These are phyloP conservation scores for Onychorhynchus coronatus DNA, from an alignment of 2,113 vertebrate species.

Conservation along the genomic window DNA sequence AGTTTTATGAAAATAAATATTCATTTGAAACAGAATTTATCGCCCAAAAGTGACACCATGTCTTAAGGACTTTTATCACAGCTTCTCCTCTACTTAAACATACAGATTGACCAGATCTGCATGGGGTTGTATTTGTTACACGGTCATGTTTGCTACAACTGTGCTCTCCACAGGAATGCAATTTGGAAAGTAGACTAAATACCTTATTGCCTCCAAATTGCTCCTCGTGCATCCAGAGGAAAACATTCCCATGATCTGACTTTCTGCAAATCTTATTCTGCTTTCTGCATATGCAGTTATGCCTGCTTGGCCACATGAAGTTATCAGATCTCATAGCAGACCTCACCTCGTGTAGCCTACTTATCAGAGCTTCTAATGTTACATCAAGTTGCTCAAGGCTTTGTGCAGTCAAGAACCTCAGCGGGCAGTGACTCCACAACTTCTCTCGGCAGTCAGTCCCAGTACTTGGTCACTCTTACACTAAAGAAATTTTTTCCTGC, in stretches of 20 bases:
- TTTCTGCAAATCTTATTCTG: background rate
- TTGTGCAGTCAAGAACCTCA: background rate
- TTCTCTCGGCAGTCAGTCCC: background rate
- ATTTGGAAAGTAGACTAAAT: background rate
- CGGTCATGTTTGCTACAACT: background rate
- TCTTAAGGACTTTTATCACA: background rate
- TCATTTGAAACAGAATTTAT: background rate
- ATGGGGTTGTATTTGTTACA: background rate
- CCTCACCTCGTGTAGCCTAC: background rate
- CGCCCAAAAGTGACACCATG: background rate
- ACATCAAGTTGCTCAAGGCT: background rate
- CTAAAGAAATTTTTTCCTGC: background rate
- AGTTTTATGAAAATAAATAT: background rate
- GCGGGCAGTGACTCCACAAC: background rate
- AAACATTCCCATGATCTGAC: background rate
- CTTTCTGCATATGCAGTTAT: background rate
- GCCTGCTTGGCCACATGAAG: background rate
- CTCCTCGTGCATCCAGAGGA: background rate
- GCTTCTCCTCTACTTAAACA: background rate
- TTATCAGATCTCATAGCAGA: background rate
- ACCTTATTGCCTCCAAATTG: background rate
- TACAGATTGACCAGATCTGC: background rate
- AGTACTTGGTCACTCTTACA: background rate
- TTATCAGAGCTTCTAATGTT: background rate
- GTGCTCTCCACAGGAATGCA: background rate